These are phyloP conservation scores for Macrophya alboannulata DNA, from an alignment of 2,888 invertebrate species.

Conservation along the genomic window DNA sequence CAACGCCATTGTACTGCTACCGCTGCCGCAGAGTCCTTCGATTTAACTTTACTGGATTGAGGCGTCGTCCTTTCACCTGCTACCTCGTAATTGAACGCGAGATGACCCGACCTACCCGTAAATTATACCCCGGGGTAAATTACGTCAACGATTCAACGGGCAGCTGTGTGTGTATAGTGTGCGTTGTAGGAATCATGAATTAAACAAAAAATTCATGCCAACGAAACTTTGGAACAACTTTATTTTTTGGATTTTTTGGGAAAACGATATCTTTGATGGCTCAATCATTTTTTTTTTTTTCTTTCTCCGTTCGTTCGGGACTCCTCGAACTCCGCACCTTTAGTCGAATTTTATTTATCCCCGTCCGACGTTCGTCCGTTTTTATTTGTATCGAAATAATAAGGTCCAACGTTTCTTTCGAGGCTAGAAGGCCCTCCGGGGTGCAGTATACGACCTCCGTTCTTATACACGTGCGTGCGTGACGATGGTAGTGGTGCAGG, in stretches of 20 bases:
- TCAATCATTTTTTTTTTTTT: neutral
- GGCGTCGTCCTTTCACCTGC: constrained; percentile 41
- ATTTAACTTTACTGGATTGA: constrained; percentile 13
- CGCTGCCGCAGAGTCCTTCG: neutral
- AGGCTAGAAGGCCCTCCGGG: constrained; percentile 27
- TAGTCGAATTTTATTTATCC: constrained; percentile 19
- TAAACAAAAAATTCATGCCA: neutral
- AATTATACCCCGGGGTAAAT: constrained; percentile 24
- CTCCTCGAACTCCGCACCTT: neutral
- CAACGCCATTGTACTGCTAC: neutral
- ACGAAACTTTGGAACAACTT: no score
- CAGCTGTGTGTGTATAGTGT: neutral
- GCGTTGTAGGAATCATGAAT: neutral
- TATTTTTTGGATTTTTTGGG: neutral
- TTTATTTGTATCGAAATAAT: constrained; percentile 24
- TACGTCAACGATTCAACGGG: constrained; percentile 9
- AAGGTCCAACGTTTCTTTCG: neutral
- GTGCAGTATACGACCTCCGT: constrained; percentile 26
- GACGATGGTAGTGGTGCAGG: constrained; percentile 15
- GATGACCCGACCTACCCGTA: constrained; percentile 13
- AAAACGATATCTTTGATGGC: neutral
- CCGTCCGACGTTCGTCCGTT: neutral
- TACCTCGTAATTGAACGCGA: neutral
- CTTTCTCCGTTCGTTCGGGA: no score
- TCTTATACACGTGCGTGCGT: constrained; percentile 13